phyloP scores from a whole-genome alignment of 1,140 invertebrate genomes.

The Caerostris extrusa region DNA sequence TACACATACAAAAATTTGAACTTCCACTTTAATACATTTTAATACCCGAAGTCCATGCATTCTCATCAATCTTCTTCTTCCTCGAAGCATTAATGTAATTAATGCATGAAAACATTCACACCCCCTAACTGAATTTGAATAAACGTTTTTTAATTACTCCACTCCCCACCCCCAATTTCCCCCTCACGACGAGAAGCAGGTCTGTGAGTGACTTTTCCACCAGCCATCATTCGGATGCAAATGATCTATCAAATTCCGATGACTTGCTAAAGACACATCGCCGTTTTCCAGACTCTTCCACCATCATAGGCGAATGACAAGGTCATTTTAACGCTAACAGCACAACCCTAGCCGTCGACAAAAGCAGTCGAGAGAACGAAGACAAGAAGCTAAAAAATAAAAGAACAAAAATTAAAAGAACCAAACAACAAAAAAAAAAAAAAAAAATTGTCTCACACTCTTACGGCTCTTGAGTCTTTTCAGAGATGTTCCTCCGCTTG shows the following conservation, averaged over 20 bases:
- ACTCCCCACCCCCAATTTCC: too few relatives aligned
- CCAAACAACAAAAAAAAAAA: not conserved
- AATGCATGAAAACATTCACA: slow-evolving; percentile 13
- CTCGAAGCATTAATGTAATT: slow-evolving; percentile 16
- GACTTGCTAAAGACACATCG: not conserved
- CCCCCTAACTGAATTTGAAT: not conserved
- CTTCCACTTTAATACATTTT: not conserved
- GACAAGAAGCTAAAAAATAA: not conserved
- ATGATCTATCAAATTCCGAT: slow-evolving; percentile 40
- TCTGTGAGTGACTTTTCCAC: not conserved
- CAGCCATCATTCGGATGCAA: slow-evolving; percentile 42
- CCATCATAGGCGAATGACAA: not conserved
- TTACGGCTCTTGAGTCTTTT: slow-evolving; percentile 12
- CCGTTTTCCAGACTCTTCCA: not conserved
- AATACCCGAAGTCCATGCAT: not conserved
- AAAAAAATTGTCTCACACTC: not conserved
- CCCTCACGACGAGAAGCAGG: not conserved
- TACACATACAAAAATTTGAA: not conserved
- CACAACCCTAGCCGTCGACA: not conserved
- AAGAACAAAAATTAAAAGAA: not conserved
- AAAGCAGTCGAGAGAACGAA: not conserved
- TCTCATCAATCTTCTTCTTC: not conserved
- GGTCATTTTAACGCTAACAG: slow-evolving; percentile 30
- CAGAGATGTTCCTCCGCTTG: slow-evolving; percentile 2
- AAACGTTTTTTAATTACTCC: slow-evolving; percentile 21